Base-by-base conservation (phyloP, 2,797 vertebrate genomes). In the Varecia variegata region DNA sequence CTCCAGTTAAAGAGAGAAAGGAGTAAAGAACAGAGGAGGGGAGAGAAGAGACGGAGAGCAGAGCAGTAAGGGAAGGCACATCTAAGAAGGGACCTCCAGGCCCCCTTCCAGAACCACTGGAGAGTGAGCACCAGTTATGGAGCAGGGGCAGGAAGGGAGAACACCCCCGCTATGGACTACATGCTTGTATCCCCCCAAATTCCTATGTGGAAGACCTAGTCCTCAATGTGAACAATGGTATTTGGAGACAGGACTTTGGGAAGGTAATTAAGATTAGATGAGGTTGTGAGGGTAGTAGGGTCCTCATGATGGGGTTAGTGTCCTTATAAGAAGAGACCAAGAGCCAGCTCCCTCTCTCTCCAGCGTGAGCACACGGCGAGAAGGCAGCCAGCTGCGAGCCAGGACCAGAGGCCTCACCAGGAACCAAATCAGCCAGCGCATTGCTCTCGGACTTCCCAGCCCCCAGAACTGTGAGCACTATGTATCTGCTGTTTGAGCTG, bases 321-420 rank as follows among this genome's bases (percentile, higher is more conserved):
- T 45, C 80, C 58, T 88, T 10, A 9, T 21, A 20, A 18, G 38
- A 56, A 70, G 23, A 73, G 82, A 91, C 11, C 17, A 2, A 85
- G 30, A 25, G 54, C 35, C 9, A 4, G 13, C 9, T 20, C 23
- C 73, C 45, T 93, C 50, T n/a, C 25, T n/a, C 27, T n/a, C 10
- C 14, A 2, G 2, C 0, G 2, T 47, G 79, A 52, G 30, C 2
- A 12, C 67, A 11, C 0, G 0, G 27, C 0, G 27, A 60, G n/a
- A 18, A 62, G 54, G n/a, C 0, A 1, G 27, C 76, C 2, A 4
- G 32, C 32, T 38, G 23, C 43, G 18, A 67, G 86, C 35, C 20
- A 25, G 45, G 60, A 62, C 62, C 74, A 13, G 1, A 56, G 73
- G 18, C 27, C 20, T 58, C 54, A 18, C 14, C 3, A 8, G 35